These are phyloP conservation scores for Acleris sparsana DNA, from an alignment of 2,888 invertebrate species.

Conservation along the genomic window DNA sequence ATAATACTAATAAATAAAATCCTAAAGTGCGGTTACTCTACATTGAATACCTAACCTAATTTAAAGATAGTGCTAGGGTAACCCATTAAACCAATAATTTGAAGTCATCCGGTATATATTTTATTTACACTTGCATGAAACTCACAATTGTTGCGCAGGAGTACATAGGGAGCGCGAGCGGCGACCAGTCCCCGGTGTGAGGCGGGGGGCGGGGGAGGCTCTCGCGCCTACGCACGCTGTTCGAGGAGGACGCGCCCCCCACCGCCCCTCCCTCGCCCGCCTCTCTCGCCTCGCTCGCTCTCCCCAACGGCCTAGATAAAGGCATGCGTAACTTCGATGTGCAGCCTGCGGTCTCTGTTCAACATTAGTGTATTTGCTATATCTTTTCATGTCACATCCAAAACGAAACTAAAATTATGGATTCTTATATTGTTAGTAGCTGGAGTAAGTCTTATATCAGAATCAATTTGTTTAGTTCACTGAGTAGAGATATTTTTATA, in stretches of 20 bases:
- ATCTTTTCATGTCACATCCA: not conserved
- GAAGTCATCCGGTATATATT: no score
- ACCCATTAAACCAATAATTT: no score
- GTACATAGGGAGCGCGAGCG: slow-evolving; percentile 77
- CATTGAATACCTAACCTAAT: no score
- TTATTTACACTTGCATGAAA: no score
- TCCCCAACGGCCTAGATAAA: slow-evolving; percentile 33
- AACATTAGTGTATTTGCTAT: slow-evolving; percentile 2
- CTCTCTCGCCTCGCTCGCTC: slow-evolving; percentile 43
- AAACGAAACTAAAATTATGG: no score
- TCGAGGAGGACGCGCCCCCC: slow-evolving; percentile 67
- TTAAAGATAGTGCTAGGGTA: no score
- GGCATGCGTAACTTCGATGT: slow-evolving; percentile 19
- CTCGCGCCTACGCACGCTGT: slow-evolving; percentile 73
- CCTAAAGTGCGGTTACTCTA: no score
- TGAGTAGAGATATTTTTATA: no score
- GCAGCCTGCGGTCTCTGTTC: slow-evolving; percentile 27
- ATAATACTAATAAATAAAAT: no score
- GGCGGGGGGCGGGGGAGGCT: slow-evolving; percentile 80
- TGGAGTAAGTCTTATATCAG: no score
- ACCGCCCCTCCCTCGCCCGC: slow-evolving; percentile 67
- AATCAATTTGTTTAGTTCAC: no score
- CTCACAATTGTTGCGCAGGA: slow-evolving; percentile 58
- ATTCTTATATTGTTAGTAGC: no score
- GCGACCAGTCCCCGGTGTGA: slow-evolving; percentile 80